Evolutionary conservation across 2,888 invertebrate species (phyloP), one percentile per base, ranked within the genome.

Genomic region (Drosophila diplacantha): DNA sequence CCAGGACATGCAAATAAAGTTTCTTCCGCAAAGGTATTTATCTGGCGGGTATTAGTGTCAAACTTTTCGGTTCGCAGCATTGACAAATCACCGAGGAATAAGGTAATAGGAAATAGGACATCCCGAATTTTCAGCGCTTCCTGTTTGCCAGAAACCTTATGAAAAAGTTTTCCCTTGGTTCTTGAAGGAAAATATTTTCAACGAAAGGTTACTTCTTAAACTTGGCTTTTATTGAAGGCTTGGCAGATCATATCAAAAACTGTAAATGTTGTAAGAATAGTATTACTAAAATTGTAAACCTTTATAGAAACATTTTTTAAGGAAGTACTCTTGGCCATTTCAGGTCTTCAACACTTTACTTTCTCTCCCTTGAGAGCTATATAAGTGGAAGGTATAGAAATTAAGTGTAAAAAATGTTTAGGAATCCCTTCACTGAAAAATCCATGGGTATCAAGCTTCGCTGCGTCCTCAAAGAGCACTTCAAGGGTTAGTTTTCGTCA

Each of bases 41-140:
- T 56, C 64, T 64, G 54, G 43, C 54, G 47, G 54, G 50, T 50
- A 65, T 65, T 65, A 65, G 64, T 50, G 64, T 63, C 64, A 65
- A 63, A 55, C 32, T 64, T 54, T 63, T 32, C 20, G 35, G 47
- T 43, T 41, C 24, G 46, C n/a, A 54, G 39, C 34, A 41, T 16
- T 61, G 60, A 61, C 60, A 61, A 61, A 61, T 61, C 41, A 50
- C 49, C 41, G 9, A 39, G 18, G 20, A 31, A 39, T 39, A 3
- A 29, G 60, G 37, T 26, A 37, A 35, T 35, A 7, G 20, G 39
- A 39, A 26, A 11, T 26, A 8, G n/a, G 26, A 24, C 43, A 35
- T 16, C 3, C 18, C 1, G 29, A 43, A 55, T 18, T 35, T 26
- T 26, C 20, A 26, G 32, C 20, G 26, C 7, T 8, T 43, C 20